phyloP scores from a whole-genome alignment of 2,797 vertebrate genomes.

The Halcyon smyrnensis region DNA sequence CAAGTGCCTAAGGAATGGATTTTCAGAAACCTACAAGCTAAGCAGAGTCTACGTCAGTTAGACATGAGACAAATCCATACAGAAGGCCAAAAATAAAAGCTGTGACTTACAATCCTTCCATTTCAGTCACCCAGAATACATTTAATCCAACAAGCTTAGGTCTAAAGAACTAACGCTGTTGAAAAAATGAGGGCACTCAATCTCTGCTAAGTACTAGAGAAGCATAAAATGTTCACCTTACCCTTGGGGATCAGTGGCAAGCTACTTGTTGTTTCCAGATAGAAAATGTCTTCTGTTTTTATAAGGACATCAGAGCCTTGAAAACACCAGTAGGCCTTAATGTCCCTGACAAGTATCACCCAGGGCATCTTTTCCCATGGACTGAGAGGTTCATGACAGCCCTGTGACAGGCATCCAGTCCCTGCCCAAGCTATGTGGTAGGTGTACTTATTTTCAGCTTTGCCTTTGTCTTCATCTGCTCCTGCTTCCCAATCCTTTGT shows the following conservation, averaged over 20 bases:
- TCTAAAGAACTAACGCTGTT: background rate
- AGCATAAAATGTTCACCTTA: background rate
- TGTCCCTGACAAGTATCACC: background rate
- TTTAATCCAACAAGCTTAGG: slow-evolving; percentile 36
- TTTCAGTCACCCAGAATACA: slow-evolving; percentile 46
- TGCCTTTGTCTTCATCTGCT: background rate
- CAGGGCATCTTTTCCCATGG: accelerated
- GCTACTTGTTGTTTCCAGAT: background rate
- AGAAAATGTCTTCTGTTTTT: background rate
- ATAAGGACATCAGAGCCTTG: background rate
- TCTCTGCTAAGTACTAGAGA: background rate
- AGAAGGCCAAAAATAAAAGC: slow-evolving; percentile 38
- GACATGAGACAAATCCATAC: slow-evolving; percentile 40
- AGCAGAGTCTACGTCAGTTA: slow-evolving; percentile 24
- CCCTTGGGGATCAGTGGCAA: background rate
- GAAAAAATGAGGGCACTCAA: slow-evolving; percentile 19
- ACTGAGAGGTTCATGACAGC: background rate
- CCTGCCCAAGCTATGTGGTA: background rate
- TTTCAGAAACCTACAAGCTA: slow-evolving; percentile 55
- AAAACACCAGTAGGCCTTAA: background rate
- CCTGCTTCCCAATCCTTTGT: background rate
- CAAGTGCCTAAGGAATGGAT: slow-evolving; percentile 40
- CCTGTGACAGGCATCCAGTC: background rate
- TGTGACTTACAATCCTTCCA: slow-evolving; percentile 37
- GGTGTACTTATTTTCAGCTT: background rate